Base-by-base conservation (phyloP, 2,797 vertebrate species). In the Periparus ater region DNA sequence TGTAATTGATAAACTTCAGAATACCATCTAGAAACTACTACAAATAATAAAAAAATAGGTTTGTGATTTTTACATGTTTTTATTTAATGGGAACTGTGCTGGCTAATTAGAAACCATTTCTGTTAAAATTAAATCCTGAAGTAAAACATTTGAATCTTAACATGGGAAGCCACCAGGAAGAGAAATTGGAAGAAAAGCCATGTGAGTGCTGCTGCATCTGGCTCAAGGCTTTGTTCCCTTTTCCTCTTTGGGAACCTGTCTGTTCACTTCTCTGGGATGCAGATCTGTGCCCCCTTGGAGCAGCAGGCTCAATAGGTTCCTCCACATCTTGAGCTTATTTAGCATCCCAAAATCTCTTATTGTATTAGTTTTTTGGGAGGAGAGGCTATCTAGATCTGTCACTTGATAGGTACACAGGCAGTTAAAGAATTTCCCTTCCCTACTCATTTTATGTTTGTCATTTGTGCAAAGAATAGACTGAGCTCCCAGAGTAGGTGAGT, bases 171-270 rank as follows among this genome's bases (percentile, higher is more conserved):
- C 32, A 51, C 30, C 5, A 22, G 63, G 20, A 78, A 20, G 17
- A 19, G 47, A 17, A 42, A 17, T 1, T 30, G 17, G 38, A 58
- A n/a, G 88, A 79, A 30, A 77, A 91, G 66, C 54, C 40, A 4
- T 1, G 9, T 54, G 77, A 47, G 66, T 63, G 40, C 68, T 67
- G 26, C 44, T 85, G 45, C 53, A 22, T 79, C 88, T 68, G 73
- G 44, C 58, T 53, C 85, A 47, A 61, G 6, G 1, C 26, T 32
- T 48, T 38, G 47, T 8, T 84, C 70, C 63, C 70, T 48, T 66
- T 75, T 84, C 53, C 21, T 93, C 75, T 93, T 61, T 88, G 92
- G 97, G 94, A 95, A 34, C 50, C 47, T n/a, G 9, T 78, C 77
- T 74, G 1, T 11, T 88, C 45, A 1, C 17, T 68, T 60, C 81